These are phyloP conservation scores for Achlya flavicornis DNA, from an alignment of 2,888 invertebrate genomes.

Conservation along the genomic window DNA sequence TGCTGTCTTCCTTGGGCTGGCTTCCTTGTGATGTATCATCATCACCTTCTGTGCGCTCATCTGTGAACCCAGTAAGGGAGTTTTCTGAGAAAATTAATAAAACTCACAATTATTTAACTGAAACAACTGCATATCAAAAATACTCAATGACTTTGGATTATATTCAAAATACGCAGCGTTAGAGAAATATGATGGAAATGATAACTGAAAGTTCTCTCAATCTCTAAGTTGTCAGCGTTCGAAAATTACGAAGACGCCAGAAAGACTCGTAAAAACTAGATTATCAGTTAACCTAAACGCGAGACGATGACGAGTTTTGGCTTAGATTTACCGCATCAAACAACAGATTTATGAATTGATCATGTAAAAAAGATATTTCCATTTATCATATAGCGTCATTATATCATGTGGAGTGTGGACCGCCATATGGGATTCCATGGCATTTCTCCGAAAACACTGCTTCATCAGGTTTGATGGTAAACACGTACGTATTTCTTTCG, in stretches of 20 bases:
- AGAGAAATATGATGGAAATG: constrained; percentile 17
- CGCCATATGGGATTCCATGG: constrained; percentile 84
- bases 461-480: constrained; percentile 69
- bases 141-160: neutral
- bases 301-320: constrained; percentile 43
- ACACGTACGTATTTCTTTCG: constrained; percentile 43
- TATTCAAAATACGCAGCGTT: constrained; percentile 15
- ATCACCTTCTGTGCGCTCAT: constrained; percentile 79
- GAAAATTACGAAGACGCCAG: constrained; percentile 61
- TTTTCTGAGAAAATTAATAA: constrained; percentile 20
- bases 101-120: constrained; percentile 4
- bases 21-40: constrained; percentile 80
- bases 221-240: constrained; percentile 43
- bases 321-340: constrained; percentile 31
- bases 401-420: constrained; percentile 82
- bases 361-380: constrained; percentile 47
- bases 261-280: constrained; percentile 62
- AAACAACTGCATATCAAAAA: neutral
- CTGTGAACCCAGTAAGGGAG: constrained; percentile 43
- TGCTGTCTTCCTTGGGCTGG: constrained; percentile 76
- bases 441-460: constrained; percentile 80
- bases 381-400: constrained; percentile 74
- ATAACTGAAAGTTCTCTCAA: constrained; percentile 38
- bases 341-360: constrained; percentile 40
- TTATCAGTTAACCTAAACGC: constrained; percentile 68